Base-by-base conservation (phyloP, 2,113 vertebrate species). In the Daboia siamensis region DNA sequence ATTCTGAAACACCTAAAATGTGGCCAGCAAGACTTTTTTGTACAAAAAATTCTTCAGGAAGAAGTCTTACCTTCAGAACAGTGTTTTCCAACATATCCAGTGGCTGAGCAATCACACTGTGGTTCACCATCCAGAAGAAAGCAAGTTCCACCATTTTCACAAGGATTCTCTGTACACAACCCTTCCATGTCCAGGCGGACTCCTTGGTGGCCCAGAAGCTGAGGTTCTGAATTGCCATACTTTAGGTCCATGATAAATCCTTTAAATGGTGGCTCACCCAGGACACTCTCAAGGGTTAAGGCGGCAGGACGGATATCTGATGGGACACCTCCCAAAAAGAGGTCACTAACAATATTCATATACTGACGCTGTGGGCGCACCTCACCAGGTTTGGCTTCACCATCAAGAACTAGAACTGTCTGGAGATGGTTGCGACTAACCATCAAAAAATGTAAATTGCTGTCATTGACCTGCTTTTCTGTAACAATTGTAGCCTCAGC, bases 261-360 rank as follows among this genome's bases (percentile, higher is more conserved):
- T 96, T 97, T 98, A 97, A 99, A 99, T 0, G 98, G 97, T 23
- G 98, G 97, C 61, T 99, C 96, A 69, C 97, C 97, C 91, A 98
- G 98, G 90, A 98, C 98, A 20, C 98, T 97, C 88, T 98, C 98
- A 1, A 98, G 97, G 46, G 99, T 99, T 96, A 99, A 97, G 64
- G 98, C 98, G 6, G 98, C 97, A 9, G 97, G 96, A 56, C 99
- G 98, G 56, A 99, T 98, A 96, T 99, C 99, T 57, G 97, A 93
- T 0, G 99, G 99, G 26, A 99, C 97, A 23, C 99, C 99, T 8
- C 99, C 99, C 0, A 99, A 94, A 91, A 99, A 99, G 84, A 99
- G 98, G 97, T 99, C 99, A 48, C 99, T 99, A 94, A 99, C 97
- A 0, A 99, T 98, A 96, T 98, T 99, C 99, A 99, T 99, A 91